Percentiles rank a stretch among this genome's conserved stretches.
Evolutionary conservation across 2,113 vertebrate genomes (phyloP).

Genomic region (Salvelinus alpinus): DNA sequence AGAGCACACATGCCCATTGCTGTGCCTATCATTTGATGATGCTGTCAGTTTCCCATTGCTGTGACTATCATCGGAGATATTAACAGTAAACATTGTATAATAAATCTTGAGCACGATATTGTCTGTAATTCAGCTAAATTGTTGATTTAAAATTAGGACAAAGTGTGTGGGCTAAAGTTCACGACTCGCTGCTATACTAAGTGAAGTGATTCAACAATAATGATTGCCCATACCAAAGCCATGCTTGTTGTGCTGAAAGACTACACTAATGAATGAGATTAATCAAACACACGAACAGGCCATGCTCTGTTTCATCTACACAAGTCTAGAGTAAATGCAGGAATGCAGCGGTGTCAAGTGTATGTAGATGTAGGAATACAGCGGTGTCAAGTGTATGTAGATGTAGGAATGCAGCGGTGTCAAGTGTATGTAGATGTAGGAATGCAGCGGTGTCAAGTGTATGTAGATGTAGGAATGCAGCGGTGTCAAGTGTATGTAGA

Average conservation of each 20-base stretch:
- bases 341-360: not conserved
- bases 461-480: too few species aligned
- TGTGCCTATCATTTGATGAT: too few species aligned
- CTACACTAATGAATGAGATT: conserved; percentile 8
- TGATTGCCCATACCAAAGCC: not conserved
- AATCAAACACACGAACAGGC: conserved; percentile 23
- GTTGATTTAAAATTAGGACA: not conserved
- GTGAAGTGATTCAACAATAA: conserved; percentile 1
- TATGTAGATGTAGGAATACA: too few species aligned
- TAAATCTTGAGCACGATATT: too few species aligned
- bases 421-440: too few species aligned
- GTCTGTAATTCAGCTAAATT: not conserved
- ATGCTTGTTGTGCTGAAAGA: conserved; percentile 7
- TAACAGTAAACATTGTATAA: too few species aligned
- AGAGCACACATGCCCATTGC: not conserved
- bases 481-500: too few species aligned
- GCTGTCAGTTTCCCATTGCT: not conserved
- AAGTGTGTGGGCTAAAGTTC: not conserved
- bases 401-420: too few species aligned
- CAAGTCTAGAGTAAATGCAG: not conserved
- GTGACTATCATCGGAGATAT: not conserved
- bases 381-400: too few species aligned
- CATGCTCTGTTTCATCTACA: conserved; percentile 33
- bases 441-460: too few species aligned
- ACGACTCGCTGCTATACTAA: not conserved